Evolutionary conservation across 2,888 invertebrate species (phyloP).

Genomic region (Ophion ventricosus): DNA sequence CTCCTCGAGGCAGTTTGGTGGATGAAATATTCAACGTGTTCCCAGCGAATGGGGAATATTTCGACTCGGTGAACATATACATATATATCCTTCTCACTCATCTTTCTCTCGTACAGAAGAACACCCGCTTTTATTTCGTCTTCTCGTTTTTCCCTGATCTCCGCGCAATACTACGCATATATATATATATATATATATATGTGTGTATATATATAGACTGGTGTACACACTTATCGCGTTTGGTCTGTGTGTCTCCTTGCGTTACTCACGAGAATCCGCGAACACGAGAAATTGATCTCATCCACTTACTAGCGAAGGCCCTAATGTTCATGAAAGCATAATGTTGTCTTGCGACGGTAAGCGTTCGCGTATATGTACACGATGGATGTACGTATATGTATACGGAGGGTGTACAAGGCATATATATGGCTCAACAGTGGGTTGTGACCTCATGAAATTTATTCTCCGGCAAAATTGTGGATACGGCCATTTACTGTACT

Average conservation of each 20-base stretch:
- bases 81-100: constrained; percentile 43
- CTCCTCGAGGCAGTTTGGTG: constrained; percentile 47
- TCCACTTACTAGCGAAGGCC: constrained; percentile 68
- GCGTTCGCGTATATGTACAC: constrained; percentile 34
- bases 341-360: constrained; percentile 66
- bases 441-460: constrained; percentile 63
- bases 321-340: constrained; percentile 71
- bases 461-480: constrained; percentile 65
- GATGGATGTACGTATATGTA: not conserved
- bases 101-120: constrained; percentile 21
- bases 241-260: constrained; percentile 13
- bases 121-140: constrained; percentile 27
- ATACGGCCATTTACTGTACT: constrained; percentile 38
- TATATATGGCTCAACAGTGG: constrained; percentile 3
- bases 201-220: not conserved
- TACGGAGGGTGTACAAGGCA: not conserved
- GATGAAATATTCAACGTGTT: constrained; percentile 61
- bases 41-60: constrained; percentile 40
- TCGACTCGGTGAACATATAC: constrained; percentile 31
- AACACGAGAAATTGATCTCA: constrained; percentile 68
- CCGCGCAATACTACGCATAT: not conserved
- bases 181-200: not conserved
- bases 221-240: not conserved
- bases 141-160: not conserved
- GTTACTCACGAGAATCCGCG: constrained; percentile 53